These are phyloP conservation scores for Andrena trimmerana DNA, from an alignment of 2,888 invertebrate genomes.

Conservation along the genomic window DNA sequence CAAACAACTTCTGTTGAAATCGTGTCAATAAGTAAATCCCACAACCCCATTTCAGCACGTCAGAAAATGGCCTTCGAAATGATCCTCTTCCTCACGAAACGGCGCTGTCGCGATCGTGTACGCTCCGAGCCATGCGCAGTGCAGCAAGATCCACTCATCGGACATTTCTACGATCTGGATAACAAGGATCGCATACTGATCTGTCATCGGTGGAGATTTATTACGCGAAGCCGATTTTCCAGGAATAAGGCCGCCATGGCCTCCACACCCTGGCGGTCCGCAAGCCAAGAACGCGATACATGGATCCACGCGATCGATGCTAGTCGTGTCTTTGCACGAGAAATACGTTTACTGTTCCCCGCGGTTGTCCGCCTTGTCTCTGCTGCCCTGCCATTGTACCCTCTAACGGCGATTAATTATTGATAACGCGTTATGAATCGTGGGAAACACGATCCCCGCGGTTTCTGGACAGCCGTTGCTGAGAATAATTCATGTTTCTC, in stretches of 20 bases:
- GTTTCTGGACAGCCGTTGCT: slow-evolving; percentile 70
- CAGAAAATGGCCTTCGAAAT: no score
- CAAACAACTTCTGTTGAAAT: no score
- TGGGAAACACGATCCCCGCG: slow-evolving; percentile 73
- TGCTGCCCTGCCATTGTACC: slow-evolving; percentile 50
- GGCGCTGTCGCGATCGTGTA: no score
- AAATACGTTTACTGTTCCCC: slow-evolving; percentile 16
- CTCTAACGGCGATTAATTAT: slow-evolving; percentile 75
- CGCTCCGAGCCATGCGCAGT: no score
- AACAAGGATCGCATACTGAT: slow-evolving; percentile 60
- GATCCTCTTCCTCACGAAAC: no score
- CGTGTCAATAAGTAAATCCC: no score
- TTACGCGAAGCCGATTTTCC: slow-evolving; percentile 59
- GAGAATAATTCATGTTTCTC: slow-evolving; percentile 77
- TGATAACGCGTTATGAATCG: slow-evolving; percentile 78
- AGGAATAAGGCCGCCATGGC: slow-evolving; percentile 52
- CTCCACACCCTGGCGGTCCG: slow-evolving; percentile 14
- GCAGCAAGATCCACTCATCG: not conserved
- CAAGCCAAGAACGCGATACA: slow-evolving; percentile 6
- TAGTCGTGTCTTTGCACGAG: slow-evolving; percentile 20
- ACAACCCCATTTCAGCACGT: no score
- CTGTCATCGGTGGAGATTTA: slow-evolving; percentile 63
- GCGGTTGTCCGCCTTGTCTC: slow-evolving; percentile 29
- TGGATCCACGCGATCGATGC: slow-evolving; percentile 11
- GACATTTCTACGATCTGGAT: slow-evolving; percentile 34